Conservation (phyloP, 1,140 invertebrate genomes). For the Polypedilum pembai region DNA sequence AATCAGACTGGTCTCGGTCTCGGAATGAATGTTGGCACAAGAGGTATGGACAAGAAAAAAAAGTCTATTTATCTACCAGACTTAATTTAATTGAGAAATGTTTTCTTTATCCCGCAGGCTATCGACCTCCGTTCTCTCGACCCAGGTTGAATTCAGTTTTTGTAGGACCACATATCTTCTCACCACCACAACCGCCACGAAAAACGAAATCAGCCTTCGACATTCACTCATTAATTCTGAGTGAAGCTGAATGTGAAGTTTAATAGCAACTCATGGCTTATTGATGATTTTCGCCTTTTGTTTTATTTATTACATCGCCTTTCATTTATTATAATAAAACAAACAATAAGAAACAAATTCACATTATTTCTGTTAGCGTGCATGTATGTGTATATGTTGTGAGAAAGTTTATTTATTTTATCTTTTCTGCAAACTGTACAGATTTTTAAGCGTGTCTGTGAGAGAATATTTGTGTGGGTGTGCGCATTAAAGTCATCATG, state of each 20-base stretch:
- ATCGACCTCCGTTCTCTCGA: constrained; percentile 35
- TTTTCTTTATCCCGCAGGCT: constrained; percentile 22
- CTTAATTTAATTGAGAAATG: not conserved
- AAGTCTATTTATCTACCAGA: not conserved
- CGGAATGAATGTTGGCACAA: not conserved
- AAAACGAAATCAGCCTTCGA: constrained; percentile 76
- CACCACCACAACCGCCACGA: constrained; percentile 55
- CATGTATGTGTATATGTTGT: not conserved
- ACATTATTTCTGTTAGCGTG: not conserved
- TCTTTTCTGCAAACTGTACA: not conserved
- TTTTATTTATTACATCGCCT: not conserved
- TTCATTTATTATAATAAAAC: not conserved
- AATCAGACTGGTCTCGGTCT: not conserved
- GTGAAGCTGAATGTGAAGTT: constrained; percentile 40
- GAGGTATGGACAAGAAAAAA: not conserved
- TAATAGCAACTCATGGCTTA: not conserved
- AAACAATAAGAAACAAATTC: not conserved
- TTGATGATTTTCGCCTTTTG: not conserved
- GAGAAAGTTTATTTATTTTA: not conserved
- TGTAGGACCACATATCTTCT: constrained; percentile 57
- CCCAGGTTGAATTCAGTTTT: constrained; percentile 76
- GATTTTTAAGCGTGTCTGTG: too few relatives aligned
- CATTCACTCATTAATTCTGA: constrained; percentile 62
- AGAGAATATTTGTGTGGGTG: too few relatives aligned
- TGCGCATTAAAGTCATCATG: too few relatives aligned